Evolutionary conservation across 1,140 invertebrate species (phyloP), one percentile per base, ranked within the genome.

Genomic region (Eriocheir sinensis): DNA sequence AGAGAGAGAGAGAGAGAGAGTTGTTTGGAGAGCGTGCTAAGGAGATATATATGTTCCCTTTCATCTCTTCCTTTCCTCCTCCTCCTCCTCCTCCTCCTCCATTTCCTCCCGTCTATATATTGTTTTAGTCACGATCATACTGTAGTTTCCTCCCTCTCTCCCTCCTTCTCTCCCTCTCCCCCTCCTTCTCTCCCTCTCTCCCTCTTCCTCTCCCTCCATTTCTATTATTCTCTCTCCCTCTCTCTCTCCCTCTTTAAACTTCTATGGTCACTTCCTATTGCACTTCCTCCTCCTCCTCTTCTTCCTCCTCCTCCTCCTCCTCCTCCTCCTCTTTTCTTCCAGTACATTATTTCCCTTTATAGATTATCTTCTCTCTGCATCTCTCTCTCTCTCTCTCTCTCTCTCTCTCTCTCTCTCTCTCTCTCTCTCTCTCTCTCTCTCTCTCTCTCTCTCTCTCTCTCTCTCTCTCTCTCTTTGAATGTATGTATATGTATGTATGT

Each of bases 351-450:
- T n/a, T 6, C 38, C 48, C 88, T 89, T 40, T 88, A 34, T 88
- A 8, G 38, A 34, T 88, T 40, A 40, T n/a, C 6, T 6, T 89
- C 88, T 48, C 88, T 89, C 88, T 89, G 38, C n/a, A 36, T 48
- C 88, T 89, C 41, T 48, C 41, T 48, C 88, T 89, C 88, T 48
- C 88, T 89, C 88, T 48, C 88, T 89, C 88, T 48, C 88, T 89
- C 88, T 48, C 88, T 89, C 88, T 48, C 88, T 89, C 41, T n/a
- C 41, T 48, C 41, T n/a, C 41, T 48, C 27, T n/a, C 41, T 48
- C 41, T 48, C 88, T 89, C 88, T 32, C 40, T 89, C 40, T 53
- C 88, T 89, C 88, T 40, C 36, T 4, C 38, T 40, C 9, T 48
- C 21, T 3, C 8, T 27, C 0, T 88, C 34, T 36, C 34, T 9